Conservation (phyloP, 2,113 vertebrate species). For the Ursus arctos region DNA sequence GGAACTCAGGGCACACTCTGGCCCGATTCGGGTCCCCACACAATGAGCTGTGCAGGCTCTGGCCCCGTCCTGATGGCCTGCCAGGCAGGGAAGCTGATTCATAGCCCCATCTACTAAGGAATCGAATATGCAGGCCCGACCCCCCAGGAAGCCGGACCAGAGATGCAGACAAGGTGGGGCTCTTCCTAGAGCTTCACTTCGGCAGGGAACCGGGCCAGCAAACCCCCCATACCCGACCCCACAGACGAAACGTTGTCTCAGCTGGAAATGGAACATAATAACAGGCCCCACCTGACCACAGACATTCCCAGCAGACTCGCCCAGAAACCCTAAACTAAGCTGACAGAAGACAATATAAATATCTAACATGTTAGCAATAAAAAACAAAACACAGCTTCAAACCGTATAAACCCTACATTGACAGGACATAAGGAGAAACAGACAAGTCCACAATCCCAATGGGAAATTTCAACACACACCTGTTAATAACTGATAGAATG, state of each 20-base stretch:
- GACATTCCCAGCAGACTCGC: not conserved
- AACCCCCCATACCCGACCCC: accelerated
- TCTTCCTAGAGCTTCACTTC: not conserved
- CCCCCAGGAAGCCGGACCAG: not conserved
- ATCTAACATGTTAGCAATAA: not conserved
- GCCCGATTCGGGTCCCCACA: not conserved
- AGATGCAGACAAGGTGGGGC: not conserved
- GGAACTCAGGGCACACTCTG: not conserved
- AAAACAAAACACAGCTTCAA: too few species aligned
- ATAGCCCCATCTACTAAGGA: not conserved
- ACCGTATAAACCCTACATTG: too few species aligned
- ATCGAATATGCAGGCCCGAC: not conserved
- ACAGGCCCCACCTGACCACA: not conserved
- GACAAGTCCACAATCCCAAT: too few species aligned
- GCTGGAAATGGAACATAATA: not conserved
- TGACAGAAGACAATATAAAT: not conserved
- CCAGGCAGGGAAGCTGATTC: not conserved
- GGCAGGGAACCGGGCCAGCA: not conserved
- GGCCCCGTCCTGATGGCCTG: not conserved
- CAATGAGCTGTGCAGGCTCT: not conserved
- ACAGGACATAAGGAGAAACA: too few species aligned
- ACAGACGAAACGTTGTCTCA: not conserved
- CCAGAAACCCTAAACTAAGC: not conserved
- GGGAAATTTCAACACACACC: too few species aligned
- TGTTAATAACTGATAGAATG: too few species aligned